A percentile compares a stretch with the other conserved stretches of the same genome.
Evolutionary conservation across 1,140 invertebrate species (phyloP).

Genomic region (Halictus rubicundus): DNA sequence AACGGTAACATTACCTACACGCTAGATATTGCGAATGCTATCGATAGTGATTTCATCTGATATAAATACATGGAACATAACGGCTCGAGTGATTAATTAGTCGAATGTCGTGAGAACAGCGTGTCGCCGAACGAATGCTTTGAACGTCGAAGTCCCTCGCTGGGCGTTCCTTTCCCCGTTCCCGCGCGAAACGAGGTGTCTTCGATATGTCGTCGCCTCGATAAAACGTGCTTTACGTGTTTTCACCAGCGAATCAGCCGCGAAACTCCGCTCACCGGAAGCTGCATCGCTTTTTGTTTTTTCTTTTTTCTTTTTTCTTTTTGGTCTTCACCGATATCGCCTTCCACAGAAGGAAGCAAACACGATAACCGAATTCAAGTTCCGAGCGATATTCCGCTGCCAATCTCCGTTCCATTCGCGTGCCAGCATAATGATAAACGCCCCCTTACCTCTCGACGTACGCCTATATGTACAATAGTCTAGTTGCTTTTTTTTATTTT

Average conservation of each 20-base stretch:
- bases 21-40: conserved; percentile 66
- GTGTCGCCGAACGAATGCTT: conserved; percentile 23
- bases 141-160: neutral
- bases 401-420: conserved; percentile 14
- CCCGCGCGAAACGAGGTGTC: neutral
- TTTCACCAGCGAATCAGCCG: neutral
- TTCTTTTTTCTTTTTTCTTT: too few relatives aligned
- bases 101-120: conserved; percentile 30
- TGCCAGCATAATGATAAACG: conserved; percentile 40
- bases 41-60: conserved; percentile 59
- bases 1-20: conserved; percentile 78
- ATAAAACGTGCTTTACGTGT: conserved; percentile 4
- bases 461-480: conserved; percentile 75
- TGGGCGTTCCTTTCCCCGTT: neutral
- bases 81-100: conserved; percentile 47
- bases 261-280: neutral
- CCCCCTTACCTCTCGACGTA: conserved; percentile 41
- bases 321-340: neutral
- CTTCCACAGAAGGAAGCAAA: neutral
- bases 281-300: too few relatives aligned
- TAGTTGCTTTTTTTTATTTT: conserved; percentile 53
- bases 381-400: neutral
- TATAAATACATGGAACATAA: conserved; percentile 62
- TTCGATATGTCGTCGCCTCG: conserved; percentile 34
- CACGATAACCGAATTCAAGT: neutral